Evolutionary conservation across 2,888 invertebrate species (phyloP).

Genomic region (Euplexia lucipara): DNA sequence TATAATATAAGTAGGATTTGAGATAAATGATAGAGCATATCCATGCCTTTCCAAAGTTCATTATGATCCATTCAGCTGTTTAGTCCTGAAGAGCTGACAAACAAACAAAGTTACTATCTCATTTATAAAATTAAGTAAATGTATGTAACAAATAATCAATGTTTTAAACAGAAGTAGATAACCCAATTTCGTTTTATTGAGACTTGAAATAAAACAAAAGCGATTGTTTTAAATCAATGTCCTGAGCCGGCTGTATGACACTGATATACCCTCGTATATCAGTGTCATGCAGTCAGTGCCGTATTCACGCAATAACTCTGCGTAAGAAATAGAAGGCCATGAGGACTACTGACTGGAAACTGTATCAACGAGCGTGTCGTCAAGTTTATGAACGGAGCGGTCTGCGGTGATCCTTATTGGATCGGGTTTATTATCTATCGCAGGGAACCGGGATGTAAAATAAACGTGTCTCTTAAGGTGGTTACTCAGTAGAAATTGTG

Average conservation of each 20-base stretch:
- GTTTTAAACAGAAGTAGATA: not conserved
- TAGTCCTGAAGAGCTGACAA: too few relatives aligned
- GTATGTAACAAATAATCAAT: not conserved
- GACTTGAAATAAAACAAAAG: slow-evolving; percentile 15
- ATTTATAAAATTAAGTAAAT: too few relatives aligned
- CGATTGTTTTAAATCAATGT: slow-evolving; percentile 7
- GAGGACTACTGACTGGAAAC: slow-evolving; percentile 14
- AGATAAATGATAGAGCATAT: too few relatives aligned
- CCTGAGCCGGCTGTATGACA: slow-evolving; percentile 7
- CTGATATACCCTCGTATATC: too few relatives aligned
- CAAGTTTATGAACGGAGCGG: slow-evolving; percentile 42
- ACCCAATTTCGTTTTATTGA: too few relatives aligned
- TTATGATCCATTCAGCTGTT: too few relatives aligned
- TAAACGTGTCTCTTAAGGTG: not conserved
- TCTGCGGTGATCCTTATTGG: slow-evolving; percentile 43
- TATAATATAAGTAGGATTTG: too few relatives aligned
- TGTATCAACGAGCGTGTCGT: slow-evolving; percentile 26
- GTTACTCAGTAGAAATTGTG: too few relatives aligned
- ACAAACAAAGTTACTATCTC: too few relatives aligned
- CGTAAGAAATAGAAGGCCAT: slow-evolving; percentile 2
- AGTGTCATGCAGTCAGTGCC: too few relatives aligned
- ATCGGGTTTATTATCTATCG: slow-evolving; percentile 46
- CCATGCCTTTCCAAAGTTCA: too few relatives aligned
- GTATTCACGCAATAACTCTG: slow-evolving; percentile 27
- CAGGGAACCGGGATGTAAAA: not conserved